Evolutionary conservation across 1,140 invertebrate species (phyloP), one percentile per base, ranked within the genome.

Genomic region (Asobara japonica): DNA sequence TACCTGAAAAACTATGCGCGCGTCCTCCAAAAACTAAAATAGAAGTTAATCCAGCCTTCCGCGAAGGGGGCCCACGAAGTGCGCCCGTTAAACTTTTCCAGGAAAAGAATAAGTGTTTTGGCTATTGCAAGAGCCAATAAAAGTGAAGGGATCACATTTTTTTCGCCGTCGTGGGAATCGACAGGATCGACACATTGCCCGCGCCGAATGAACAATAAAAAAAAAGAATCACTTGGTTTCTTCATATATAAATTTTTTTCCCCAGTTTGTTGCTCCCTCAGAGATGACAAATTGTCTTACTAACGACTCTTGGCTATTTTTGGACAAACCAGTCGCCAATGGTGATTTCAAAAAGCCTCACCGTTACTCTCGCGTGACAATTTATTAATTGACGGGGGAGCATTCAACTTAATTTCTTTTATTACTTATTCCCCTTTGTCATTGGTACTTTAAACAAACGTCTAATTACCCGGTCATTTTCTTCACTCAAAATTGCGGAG

Each of bases 311-410:
- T 30, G 27, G 60, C 29, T 62, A 62, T 62, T 62, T 62, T 62
- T 62, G 29, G 51, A 2, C 29, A 30, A 62, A 62, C 27, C 10
- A 25, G 20, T 29, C n/a, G n/a, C 27, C 29, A 16, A n/a, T 16
- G 25, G 25, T 10, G 27, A 62, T 30, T 62, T 62, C 25, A 30
- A 62, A 62, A 62, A 13, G 60, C n/a, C 3, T 20, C 20, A 60
- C 60, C 60, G 60, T 62, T 62, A 62, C 60, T 30, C 25, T 62
- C 27, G 60, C 60, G 60, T 62, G 60, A 62, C 27, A 29, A 62
- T 62, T 62, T 30, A 62, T 62, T 62, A 62, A 62, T 62, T 30
- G 25, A 56, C 51, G 51, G 13, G 11, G 51, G 22, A 56, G 22
- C 51, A 56, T 56, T 56, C 22, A 56, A 56, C 51, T 56, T 56